These are phyloP conservation scores for Dipodomys merriami DNA, from an alignment of 2,113 vertebrate species.

Conservation along the genomic window DNA sequence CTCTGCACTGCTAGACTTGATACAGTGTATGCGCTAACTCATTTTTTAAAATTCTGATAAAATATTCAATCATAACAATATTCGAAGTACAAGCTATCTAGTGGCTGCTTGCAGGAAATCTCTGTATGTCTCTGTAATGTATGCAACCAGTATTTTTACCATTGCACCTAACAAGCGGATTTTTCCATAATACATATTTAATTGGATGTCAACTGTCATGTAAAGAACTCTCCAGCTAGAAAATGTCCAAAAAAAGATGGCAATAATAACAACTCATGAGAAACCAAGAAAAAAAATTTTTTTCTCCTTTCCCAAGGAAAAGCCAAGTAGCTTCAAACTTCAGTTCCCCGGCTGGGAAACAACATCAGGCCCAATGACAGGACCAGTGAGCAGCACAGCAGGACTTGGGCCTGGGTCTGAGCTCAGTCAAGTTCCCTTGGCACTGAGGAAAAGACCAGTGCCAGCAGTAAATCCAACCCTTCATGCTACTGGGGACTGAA, in stretches of 20 bases:
- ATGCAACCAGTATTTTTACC: conserved; percentile 40
- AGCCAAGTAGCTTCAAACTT: neutral
- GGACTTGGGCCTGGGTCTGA: neutral
- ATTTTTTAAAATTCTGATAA: conserved; percentile 31
- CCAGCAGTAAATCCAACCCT: neutral
- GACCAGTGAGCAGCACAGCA: neutral
- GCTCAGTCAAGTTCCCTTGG: neutral
- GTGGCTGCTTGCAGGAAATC: neutral
- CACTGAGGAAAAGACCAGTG: neutral
- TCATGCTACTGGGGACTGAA: neutral
- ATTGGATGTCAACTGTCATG: neutral
- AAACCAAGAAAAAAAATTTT: conserved; percentile 29
- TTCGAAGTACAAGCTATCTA: conserved; percentile 22
- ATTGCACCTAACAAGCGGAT: neutral
- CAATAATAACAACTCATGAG: conserved; percentile 2
- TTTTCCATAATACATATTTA: conserved; percentile 45
- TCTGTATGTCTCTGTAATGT: conserved; percentile 15
- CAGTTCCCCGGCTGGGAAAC: neutral
- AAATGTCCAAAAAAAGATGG: neutral
- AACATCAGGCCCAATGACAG: neutral
- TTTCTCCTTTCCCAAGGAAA: neutral
- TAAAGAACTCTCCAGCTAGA: conserved; percentile 29
- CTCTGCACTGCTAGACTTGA: neutral
- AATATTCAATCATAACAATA: neutral
- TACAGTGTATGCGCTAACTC: neutral